Evolutionary conservation across 1,140 invertebrate species (phyloP).

Genomic region (Leptoteleia sp.): DNA sequence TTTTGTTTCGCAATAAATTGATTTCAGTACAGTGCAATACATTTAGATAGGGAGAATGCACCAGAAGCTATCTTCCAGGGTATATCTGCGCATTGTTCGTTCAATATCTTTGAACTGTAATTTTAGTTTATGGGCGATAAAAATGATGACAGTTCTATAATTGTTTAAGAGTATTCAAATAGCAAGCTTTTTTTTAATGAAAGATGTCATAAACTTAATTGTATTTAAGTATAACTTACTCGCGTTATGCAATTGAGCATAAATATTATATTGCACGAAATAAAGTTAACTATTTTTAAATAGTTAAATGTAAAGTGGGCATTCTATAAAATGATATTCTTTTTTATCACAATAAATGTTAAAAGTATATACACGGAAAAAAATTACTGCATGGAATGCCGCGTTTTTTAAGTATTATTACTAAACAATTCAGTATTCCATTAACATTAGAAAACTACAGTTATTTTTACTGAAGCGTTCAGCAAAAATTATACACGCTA

Average conservation of each 20-base stretch:
- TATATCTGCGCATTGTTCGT: conserved; percentile 41
- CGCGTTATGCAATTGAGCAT: conserved; percentile 2
- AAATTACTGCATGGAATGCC: too few species aligned
- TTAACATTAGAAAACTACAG: too few species aligned
- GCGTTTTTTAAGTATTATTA: too few species aligned
- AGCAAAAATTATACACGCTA: too few species aligned
- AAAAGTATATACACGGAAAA: too few species aligned
- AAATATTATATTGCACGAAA: conserved; percentile 5
- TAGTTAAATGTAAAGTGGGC: too few species aligned
- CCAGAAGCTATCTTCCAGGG: conserved; percentile 34
- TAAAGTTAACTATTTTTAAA: too few species aligned
- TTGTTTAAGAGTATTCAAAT: conserved; percentile 19
- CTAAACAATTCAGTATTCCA: too few species aligned
- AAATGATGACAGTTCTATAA: conserved; percentile 31
- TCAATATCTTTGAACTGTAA: conserved; percentile 30
- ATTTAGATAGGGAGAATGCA: conserved; percentile 25
- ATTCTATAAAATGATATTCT: too few species aligned
- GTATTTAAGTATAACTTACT: conserved; percentile 8
- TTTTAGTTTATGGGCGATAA: conserved; percentile 32
- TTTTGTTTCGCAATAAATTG: conserved; percentile 28
- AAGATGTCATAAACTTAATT: conserved; percentile 27
- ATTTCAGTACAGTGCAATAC: conserved; percentile 20
- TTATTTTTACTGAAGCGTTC: too few species aligned
- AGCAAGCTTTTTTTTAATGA: conserved; percentile 8
- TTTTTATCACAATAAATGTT: too few species aligned